A percentile compares a stretch with the other conserved stretches of the same genome.
Conservation (phyloP, 1,140 invertebrate species). For the Asobara japonica region DNA sequence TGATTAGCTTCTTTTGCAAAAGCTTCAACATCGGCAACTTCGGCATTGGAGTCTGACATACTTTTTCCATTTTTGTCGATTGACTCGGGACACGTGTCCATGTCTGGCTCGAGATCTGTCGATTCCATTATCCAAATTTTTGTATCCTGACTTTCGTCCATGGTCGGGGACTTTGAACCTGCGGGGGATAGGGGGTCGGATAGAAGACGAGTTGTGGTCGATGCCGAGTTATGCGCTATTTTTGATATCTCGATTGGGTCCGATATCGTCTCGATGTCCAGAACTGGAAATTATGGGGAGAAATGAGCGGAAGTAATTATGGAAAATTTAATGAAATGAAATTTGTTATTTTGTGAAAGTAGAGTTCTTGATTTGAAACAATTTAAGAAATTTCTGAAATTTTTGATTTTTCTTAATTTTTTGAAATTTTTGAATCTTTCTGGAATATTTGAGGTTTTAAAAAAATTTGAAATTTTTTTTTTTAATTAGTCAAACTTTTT, state of each 20-base stretch:
- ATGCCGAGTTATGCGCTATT: constrained; percentile 37
- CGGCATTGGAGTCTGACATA: not conserved
- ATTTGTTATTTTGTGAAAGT: not conserved
- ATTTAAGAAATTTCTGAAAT: not conserved
- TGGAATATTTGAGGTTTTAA: too few relatives aligned
- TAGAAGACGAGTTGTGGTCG: constrained; percentile 32
- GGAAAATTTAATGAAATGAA: too few relatives aligned
- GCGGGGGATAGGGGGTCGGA: not conserved
- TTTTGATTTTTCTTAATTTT: too few relatives aligned
- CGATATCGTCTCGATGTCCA: constrained; percentile 51
- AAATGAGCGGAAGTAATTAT: too few relatives aligned
- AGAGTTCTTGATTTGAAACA: too few relatives aligned
- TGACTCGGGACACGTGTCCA: not conserved
- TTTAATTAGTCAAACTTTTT: too few relatives aligned
- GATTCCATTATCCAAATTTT: constrained; percentile 38
- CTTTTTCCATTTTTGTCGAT: not conserved
- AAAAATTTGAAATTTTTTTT: too few relatives aligned
- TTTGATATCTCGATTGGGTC: constrained; percentile 43
- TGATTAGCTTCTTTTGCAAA: constrained; percentile 52
- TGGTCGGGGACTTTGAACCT: not conserved
- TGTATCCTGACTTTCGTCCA: constrained; percentile 17
- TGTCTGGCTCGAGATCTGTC: not conserved
- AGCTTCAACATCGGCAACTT: constrained; percentile 39
- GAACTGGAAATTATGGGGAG: too few relatives aligned
- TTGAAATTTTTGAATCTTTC: too few relatives aligned